Evolutionary conservation across 92 coral and sea anemone species (phyloP).

Genomic region (Diadumene lineata): DNA sequence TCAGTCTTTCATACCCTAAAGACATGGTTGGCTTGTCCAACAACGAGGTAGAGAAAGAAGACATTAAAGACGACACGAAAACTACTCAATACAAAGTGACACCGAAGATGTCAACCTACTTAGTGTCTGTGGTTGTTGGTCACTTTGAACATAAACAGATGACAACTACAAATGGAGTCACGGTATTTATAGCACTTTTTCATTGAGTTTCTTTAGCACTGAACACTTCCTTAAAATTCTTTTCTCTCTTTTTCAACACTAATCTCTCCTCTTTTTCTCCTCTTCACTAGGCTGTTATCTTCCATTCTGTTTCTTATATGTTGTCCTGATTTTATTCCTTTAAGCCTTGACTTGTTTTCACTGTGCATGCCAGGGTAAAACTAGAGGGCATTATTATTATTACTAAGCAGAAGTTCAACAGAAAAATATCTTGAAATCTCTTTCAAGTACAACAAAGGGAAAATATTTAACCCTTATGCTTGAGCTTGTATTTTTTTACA

Average conservation of each 20-base stretch:
- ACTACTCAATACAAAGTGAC: constrained; percentile 60
- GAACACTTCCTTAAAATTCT: not conserved
- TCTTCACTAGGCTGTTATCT: not conserved
- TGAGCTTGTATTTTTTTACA: too few relatives aligned
- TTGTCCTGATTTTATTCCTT: not conserved
- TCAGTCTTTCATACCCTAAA: constrained; percentile 72
- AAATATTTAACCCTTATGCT: too few relatives aligned
- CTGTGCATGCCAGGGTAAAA: too few relatives aligned
- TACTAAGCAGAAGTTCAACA: too few relatives aligned
- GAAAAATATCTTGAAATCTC: too few relatives aligned
- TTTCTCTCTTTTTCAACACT: not conserved
- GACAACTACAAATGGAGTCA: constrained; percentile 48
- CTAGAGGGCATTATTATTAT: too few relatives aligned
- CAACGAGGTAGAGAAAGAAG: constrained; percentile 43
- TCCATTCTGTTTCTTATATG: not conserved
- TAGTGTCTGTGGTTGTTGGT: constrained; percentile 86
- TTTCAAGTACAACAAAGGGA: too few relatives aligned
- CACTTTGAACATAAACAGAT: constrained; percentile 45
- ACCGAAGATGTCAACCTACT: constrained; percentile 80
- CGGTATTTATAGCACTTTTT: too few relatives aligned
- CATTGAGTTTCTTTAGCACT: not conserved
- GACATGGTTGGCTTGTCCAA: constrained; percentile 76
- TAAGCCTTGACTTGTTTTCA: too few relatives aligned
- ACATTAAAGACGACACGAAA: constrained; percentile 13
- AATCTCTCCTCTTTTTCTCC: not conserved